Evolutionary conservation across 2,113 vertebrate genomes (phyloP).

Genomic region (Strigops habroptila): DNA sequence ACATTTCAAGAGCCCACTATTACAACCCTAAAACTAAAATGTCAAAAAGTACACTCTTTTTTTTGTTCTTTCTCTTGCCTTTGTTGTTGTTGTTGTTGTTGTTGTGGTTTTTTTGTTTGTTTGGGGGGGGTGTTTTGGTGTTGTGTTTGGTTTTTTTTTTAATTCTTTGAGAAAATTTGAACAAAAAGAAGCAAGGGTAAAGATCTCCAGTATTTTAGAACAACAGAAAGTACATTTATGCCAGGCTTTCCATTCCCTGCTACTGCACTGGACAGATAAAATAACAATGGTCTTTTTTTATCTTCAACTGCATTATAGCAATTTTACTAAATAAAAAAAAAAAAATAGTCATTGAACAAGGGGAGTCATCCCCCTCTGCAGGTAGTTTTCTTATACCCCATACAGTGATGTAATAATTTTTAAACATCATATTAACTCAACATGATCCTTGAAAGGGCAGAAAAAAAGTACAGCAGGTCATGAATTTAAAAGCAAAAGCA

Average conservation of each 20-base stretch:
- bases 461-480: background rate
- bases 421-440: background rate
- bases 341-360: background rate
- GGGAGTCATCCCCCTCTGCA: background rate
- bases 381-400: background rate
- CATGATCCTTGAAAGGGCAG: background rate
- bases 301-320: background rate
- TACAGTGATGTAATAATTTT: background rate
- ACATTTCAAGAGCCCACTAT: background rate
- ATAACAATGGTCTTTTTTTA: background rate
- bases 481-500: background rate
- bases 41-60: background rate
- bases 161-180: background rate
- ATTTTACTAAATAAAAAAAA: background rate
- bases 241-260: background rate
- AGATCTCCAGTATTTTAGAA: background rate
- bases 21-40: background rate
- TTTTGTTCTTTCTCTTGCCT: background rate
- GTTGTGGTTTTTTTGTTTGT: background rate
- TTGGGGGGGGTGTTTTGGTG: background rate
- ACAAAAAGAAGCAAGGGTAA: background rate
- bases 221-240: background rate
- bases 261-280: background rate
- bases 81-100: background rate
- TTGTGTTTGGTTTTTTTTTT: background rate